These are phyloP conservation scores for Pogonomyrmex barbatus DNA, from an alignment of 1,140 invertebrate genomes.

Conservation along the genomic window DNA sequence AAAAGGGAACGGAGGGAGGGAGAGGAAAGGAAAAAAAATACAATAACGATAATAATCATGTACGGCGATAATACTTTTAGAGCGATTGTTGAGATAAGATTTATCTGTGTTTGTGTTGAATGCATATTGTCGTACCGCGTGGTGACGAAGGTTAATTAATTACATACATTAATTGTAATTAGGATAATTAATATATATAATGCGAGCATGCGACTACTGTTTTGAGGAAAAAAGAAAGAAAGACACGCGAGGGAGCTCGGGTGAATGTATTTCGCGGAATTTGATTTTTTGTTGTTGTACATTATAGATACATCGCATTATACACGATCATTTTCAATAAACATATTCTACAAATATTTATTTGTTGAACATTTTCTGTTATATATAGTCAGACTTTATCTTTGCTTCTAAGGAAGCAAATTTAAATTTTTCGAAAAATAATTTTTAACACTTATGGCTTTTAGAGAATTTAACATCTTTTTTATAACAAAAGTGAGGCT, in stretches of 20 bases:
- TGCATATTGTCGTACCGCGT: slow-evolving; percentile 57
- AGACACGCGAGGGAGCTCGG: slow-evolving; percentile 61
- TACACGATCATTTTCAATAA: slow-evolving; percentile 78
- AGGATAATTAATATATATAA: slow-evolving; percentile 58
- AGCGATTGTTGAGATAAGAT: slow-evolving; percentile 67
- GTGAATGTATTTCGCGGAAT: slow-evolving; percentile 71
- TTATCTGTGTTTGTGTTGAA: slow-evolving; percentile 62
- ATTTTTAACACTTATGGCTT: neutral
- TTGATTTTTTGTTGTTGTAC: slow-evolving; percentile 76
- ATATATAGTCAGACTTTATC: neutral
- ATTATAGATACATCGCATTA: slow-evolving; percentile 76
- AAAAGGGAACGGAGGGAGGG: neutral
- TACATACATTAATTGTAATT: slow-evolving; percentile 48
- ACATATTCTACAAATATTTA: slow-evolving; percentile 75
- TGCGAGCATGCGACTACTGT: slow-evolving; percentile 39
- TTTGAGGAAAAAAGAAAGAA: slow-evolving; percentile 6
- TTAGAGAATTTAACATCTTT: neutral
- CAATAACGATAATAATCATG: slow-evolving; percentile 32
- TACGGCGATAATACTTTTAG: slow-evolving; percentile 69
- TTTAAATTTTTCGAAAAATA: neutral
- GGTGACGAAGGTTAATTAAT: slow-evolving; percentile 50
- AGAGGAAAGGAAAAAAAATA: slow-evolving; percentile 5
- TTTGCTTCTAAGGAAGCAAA: neutral
- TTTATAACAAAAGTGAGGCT: neutral
- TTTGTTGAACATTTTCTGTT: neutral